phyloP scores from a whole-genome alignment of 1,140 invertebrate species.

The Megalonaias nervosa region DNA sequence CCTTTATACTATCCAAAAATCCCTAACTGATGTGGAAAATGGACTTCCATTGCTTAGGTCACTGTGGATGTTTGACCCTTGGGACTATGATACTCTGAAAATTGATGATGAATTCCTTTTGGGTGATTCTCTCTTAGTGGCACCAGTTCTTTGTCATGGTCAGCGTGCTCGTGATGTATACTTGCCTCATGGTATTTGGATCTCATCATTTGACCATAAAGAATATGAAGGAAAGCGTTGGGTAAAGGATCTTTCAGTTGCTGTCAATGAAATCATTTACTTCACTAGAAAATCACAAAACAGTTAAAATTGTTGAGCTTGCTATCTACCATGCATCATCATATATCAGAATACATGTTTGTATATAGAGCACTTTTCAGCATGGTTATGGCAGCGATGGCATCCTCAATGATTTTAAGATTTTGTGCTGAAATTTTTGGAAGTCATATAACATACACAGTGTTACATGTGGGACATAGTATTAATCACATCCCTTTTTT shows the following conservation, averaged over 20 bases:
- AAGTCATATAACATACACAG: no score
- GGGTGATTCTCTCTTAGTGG: constrained; percentile 85
- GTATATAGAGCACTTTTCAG: no score
- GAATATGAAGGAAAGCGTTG: constrained; percentile 11
- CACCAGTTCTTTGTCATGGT: constrained; percentile 82
- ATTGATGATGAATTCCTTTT: constrained; percentile 85
- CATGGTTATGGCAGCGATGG: no score
- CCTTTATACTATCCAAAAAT: constrained; percentile 73
- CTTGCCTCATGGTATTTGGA: constrained; percentile 44
- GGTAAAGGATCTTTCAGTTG: constrained; percentile 21
- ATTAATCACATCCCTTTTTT: no score
- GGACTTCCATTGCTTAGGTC: constrained; percentile 80
- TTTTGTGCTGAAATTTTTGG: no score
- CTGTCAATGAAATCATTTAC: constrained; percentile 9
- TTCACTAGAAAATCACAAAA: no score
- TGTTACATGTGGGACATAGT: no score
- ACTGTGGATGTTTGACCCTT: constrained; percentile 91
- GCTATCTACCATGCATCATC: no score
- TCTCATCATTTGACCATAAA: constrained; percentile 4
- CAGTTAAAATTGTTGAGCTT: no score
- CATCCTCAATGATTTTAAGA: no score
- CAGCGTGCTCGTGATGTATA: constrained; percentile 81
- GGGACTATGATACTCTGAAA: constrained; percentile 84
- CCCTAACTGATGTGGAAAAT: constrained; percentile 78
- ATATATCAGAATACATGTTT: no score